Evolutionary conservation across 2,888 invertebrate species (phyloP).

Genomic region (Alloplasta piceator): DNA sequence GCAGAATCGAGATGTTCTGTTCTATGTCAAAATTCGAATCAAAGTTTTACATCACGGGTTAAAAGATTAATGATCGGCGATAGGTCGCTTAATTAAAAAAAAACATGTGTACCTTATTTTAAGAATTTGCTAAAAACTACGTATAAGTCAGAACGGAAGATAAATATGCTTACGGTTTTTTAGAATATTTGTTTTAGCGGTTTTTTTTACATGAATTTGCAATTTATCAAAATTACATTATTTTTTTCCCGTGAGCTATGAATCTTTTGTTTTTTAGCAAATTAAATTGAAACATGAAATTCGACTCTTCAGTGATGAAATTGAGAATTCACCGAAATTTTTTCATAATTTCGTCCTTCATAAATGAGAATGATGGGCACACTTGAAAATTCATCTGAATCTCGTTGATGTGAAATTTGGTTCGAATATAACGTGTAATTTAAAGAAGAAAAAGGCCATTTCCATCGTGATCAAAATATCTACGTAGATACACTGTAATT

Average conservation of each 20-base stretch:
- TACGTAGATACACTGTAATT: constrained; percentile 75
- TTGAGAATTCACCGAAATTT: too few species aligned
- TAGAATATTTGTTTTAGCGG: too few species aligned
- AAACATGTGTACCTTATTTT: neutral
- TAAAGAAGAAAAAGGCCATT: constrained; percentile 64
- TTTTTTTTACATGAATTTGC: too few species aligned
- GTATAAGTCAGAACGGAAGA: constrained; percentile 9
- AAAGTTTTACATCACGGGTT: constrained; percentile 34
- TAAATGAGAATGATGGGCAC: too few species aligned
- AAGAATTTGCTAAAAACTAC: constrained; percentile 39
- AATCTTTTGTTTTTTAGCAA: too few species aligned
- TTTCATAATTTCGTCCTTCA: too few species aligned
- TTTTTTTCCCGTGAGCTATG: too few species aligned
- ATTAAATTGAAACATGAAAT: too few species aligned
- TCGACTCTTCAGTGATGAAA: too few species aligned
- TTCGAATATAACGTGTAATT: constrained; percentile 23
- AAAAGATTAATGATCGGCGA: neutral
- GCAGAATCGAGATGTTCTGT: constrained; percentile 47
- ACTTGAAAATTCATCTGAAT: constrained; percentile 9
- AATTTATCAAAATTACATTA: too few species aligned
- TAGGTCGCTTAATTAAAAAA: constrained; percentile 2
- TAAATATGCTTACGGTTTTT: too few species aligned
- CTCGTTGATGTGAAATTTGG: constrained; percentile 31
- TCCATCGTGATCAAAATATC: constrained; percentile 73
- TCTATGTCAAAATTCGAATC: constrained; percentile 40